Percentiles rank a stretch among this genome's conserved stretches.
phyloP scores from a whole-genome alignment of 2,888 invertebrate genomes.

The Apamea monoglypha region DNA sequence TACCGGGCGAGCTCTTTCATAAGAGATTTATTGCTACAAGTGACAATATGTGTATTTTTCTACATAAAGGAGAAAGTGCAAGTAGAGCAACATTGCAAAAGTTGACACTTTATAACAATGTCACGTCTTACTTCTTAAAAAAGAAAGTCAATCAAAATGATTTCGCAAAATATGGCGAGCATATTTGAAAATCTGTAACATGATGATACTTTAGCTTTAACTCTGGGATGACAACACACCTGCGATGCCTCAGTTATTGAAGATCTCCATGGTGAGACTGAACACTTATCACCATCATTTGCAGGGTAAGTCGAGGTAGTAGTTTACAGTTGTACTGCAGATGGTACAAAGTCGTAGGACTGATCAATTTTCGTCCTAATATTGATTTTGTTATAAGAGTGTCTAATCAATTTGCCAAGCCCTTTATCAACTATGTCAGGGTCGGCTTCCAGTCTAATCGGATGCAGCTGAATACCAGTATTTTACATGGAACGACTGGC shows the following conservation, averaged over 20 bases:
- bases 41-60: not conserved
- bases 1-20: no score
- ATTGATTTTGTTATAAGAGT: not conserved
- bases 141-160: not conserved
- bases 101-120: not conserved
- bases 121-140: not conserved
- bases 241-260: no score
- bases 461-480: no score
- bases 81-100: constrained; percentile 2
- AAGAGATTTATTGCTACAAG: not conserved
- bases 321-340: no score
- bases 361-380: not conserved
- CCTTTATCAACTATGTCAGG: no score
- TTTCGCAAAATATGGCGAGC: not conserved
- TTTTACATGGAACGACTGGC: no score
- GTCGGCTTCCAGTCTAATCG: no score
- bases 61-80: not conserved
- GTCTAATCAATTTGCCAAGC: no score
- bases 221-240: no score
- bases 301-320: not conserved
- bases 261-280: not conserved
- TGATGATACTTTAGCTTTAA: no score
- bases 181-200: no score
- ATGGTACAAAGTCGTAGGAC: not conserved
- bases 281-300: not conserved